These are phyloP conservation scores for Coregonus ussuriensis DNA, from an alignment of 2,797 vertebrate species.

Conservation along the genomic window DNA sequence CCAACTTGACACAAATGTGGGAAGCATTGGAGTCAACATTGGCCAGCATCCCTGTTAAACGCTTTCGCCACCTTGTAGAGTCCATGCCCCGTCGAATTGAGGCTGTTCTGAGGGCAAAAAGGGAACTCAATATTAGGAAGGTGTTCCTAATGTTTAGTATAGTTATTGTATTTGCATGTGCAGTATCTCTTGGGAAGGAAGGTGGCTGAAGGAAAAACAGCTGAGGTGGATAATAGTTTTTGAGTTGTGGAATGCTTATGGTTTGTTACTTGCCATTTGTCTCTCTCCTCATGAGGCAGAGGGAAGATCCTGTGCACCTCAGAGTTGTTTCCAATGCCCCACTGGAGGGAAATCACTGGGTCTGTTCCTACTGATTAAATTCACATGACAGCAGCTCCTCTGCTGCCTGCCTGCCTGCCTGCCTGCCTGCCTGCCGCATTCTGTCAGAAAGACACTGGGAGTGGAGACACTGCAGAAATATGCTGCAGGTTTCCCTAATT, in stretches of 20 bases:
- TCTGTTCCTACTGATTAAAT: constrained; percentile 55
- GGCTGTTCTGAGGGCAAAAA: no score
- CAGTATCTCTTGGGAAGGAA: neutral
- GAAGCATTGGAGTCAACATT: no score
- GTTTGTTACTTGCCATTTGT: neutral
- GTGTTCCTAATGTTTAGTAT: no score
- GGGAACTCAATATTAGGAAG: no score
- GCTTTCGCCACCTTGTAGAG: no score
- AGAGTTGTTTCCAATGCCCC: constrained; percentile 33
- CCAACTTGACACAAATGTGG: no score
- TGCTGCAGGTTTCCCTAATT: constrained; percentile 38
- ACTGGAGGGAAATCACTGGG: constrained; percentile 33
- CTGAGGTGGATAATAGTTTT: constrained; percentile 16
- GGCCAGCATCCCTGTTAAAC: no score
- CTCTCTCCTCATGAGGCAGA: constrained; percentile 24
- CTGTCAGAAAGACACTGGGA: constrained; percentile 63
- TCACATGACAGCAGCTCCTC: constrained; percentile 50
- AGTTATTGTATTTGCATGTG: neutral
- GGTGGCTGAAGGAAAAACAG: constrained; percentile 16
- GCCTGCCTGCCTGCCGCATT: constrained; percentile 66
- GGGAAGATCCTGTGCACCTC: constrained; percentile 27
- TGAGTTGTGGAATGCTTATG: neutral
- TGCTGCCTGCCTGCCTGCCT: constrained; percentile 51
- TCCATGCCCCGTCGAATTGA: no score
- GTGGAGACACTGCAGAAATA: constrained; percentile 60